Base-by-base conservation (phyloP, 2,113 vertebrate genomes). In the Herpetotheres cachinnans region DNA sequence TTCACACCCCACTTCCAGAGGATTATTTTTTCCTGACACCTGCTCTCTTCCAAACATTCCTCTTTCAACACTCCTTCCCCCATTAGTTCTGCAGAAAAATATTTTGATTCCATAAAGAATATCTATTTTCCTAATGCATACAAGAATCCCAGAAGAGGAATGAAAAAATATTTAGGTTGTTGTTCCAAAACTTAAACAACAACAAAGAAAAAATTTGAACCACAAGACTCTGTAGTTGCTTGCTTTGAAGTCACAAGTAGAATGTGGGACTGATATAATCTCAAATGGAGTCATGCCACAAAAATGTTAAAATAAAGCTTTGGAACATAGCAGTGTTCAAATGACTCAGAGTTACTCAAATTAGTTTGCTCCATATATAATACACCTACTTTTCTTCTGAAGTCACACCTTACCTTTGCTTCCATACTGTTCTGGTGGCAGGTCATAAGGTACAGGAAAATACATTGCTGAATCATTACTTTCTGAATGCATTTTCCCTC, bases 401-500 rank as follows among this genome's bases (percentile, higher is more conserved):
- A 82, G 58, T 77, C n/a, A 74, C 18, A n/a, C 5, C 97, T 97
- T 97, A 99, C 99, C 99, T 99, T 98, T 99, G 70, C 89, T 95
- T 78, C 98, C 98, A 55, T 99, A 99, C 56, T 94, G 96, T 70
- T 99, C 98, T 30, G 98, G 99, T 17, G 99, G 99, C 27, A 99
- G 97, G 96, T 99, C 99, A 82, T 99, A 99, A 2, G 99, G 99
- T 92, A 99, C 99, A 4, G 99, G 99, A 93, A 99, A 99, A 36
- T 98, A 96, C 1, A 85, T 58, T 11, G 93, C 82, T 12, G 98
- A 92, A 6, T 97, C 96, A 32, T 97, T 98, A 72, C 82, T 92
- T 63, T 97, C 97, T 9, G 96, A 82, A 97, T 98, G 98, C 78
- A 97, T 98, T 80, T 98, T 98, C 83, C 88, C 96, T 92, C 98